Evolutionary conservation across 1,140 invertebrate species (phyloP).

Genomic region (Mercenaria mercenaria): DNA sequence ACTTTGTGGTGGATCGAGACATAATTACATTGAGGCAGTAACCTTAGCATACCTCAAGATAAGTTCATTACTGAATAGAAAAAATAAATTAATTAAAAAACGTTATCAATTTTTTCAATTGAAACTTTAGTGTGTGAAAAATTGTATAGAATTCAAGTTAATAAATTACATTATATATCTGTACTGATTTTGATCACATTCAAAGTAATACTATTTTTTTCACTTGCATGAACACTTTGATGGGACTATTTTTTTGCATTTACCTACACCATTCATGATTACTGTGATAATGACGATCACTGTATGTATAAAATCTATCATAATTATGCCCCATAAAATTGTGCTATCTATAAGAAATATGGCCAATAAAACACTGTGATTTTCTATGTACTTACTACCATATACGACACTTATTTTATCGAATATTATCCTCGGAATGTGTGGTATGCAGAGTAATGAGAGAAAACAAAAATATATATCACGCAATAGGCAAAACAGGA

Average conservation of each 20-base stretch:
- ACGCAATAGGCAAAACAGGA: not conserved
- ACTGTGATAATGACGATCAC: not conserved
- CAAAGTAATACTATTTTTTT: not conserved
- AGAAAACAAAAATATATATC: constrained; percentile 6
- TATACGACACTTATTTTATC: constrained; percentile 2
- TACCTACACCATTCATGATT: not conserved
- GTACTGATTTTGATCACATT: not conserved
- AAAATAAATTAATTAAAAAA: too few relatives aligned
- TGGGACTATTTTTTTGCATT: not conserved
- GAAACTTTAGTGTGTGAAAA: too few relatives aligned
- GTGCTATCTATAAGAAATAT: not conserved
- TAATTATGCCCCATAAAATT: not conserved
- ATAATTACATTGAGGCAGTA: too few relatives aligned
- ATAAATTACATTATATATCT: too few relatives aligned
- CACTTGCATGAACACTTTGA: not conserved
- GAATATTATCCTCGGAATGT: not conserved
- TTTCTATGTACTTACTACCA: constrained; percentile 21
- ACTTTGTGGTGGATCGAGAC: too few relatives aligned
- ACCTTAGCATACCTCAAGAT: too few relatives aligned
- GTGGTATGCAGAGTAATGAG: not conserved
- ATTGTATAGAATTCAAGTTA: too few relatives aligned
- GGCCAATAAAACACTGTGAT: not conserved
- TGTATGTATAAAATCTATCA: not conserved
- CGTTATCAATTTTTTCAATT: too few relatives aligned
- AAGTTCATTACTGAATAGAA: too few relatives aligned